Conservation (phyloP, 2,797 vertebrate species). For the Sebastes matsubarae region DNA sequence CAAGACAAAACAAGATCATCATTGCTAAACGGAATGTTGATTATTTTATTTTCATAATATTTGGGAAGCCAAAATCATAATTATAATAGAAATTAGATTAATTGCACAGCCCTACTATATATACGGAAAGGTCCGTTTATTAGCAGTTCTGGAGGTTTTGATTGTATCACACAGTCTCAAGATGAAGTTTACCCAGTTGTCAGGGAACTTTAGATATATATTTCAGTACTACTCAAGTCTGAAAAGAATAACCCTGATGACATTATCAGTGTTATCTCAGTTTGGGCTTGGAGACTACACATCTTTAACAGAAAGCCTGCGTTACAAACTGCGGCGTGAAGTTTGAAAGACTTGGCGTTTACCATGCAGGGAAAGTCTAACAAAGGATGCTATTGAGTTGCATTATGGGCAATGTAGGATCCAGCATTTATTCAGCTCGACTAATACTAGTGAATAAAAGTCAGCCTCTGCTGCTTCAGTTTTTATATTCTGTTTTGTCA, state of each 20-base stretch:
- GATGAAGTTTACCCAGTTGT: not conserved
- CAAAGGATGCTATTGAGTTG: not conserved
- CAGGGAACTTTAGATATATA: not conserved
- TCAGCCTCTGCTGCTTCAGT: not conserved
- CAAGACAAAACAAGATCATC: not conserved
- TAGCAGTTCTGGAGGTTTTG: not conserved
- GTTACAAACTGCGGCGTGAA: not conserved
- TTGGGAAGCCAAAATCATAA: no score
- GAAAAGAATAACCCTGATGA: not conserved
- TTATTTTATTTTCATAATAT: no score
- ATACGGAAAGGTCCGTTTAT: not conserved
- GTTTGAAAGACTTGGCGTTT: not conserved
- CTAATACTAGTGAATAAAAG: not conserved
- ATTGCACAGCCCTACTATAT: not conserved
- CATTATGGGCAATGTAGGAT: not conserved
- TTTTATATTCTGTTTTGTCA: not conserved
- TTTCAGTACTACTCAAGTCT: not conserved
- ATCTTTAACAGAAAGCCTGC: not conserved
- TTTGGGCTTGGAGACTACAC: not conserved
- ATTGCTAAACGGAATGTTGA: no score
- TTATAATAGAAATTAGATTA: no score
- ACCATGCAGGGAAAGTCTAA: not conserved
- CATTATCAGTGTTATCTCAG: not conserved
- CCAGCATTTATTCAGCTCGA: not conserved
- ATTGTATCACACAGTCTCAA: slow-evolving; percentile 3